These are phyloP conservation scores for Ochlodes sylvanus DNA, from an alignment of 2,888 invertebrate species.

Conservation along the genomic window DNA sequence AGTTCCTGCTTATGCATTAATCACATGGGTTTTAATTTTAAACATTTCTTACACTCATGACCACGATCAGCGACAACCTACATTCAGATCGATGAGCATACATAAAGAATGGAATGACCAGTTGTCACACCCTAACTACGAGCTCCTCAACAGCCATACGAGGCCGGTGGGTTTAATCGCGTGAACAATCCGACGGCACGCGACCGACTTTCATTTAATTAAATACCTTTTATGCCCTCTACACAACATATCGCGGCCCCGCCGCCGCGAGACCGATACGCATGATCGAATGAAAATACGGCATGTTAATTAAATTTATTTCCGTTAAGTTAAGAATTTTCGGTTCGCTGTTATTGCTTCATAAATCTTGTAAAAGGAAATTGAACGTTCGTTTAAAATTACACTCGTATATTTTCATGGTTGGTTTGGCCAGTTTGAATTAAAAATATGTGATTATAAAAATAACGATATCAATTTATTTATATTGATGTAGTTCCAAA, in stretches of 20 bases:
- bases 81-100: no score
- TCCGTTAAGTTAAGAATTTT: constrained; percentile 15
- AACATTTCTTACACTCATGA: not conserved
- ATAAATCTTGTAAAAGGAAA: not conserved
- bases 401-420: not conserved
- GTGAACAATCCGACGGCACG: constrained; percentile 26
- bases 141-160: not conserved
- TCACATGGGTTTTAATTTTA: no score
- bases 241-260: constrained; percentile 8
- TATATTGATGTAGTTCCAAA: no score
- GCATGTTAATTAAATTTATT: constrained; percentile 15
- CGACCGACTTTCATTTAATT: constrained; percentile 26
- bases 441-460: no score
- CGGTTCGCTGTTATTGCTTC: not conserved
- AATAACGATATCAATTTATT: no score
- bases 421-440: no score
- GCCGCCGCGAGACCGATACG: constrained; percentile 7
- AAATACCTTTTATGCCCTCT: constrained; percentile 22
- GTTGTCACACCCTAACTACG: not conserved
- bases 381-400: not conserved
- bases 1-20: no score
- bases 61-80: no score
- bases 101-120: not conserved
- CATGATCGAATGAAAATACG: constrained; percentile 4
- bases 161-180: constrained; percentile 9